Percentiles rank a stretch among this genome's conserved stretches.
Evolutionary conservation across 2,888 invertebrate genomes (phyloP).

Genomic region (Agrotis exclamationis): DNA sequence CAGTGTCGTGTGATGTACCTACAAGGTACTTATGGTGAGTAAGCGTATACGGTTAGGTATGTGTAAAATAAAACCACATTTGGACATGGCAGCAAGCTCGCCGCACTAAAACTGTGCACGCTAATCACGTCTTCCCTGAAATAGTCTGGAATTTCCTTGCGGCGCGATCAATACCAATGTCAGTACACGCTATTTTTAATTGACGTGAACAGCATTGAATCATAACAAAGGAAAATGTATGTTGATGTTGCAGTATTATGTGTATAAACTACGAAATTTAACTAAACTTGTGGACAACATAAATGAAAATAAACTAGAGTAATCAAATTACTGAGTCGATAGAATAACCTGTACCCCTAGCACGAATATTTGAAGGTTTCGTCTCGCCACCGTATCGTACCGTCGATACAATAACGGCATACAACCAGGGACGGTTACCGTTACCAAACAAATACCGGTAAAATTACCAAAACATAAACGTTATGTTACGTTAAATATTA

Average conservation of each 20-base stretch:
- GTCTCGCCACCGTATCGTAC: too few relatives aligned
- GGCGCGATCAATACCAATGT: constrained; percentile 73
- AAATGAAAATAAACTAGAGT: not conserved
- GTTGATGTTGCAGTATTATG: not conserved
- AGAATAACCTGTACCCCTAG: too few relatives aligned
- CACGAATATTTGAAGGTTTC: too few relatives aligned
- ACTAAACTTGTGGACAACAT: not conserved
- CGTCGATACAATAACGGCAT: too few relatives aligned
- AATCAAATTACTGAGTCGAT: constrained; percentile 18
- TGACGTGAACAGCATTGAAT: constrained; percentile 27
- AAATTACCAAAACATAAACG: too few relatives aligned
- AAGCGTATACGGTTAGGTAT: constrained; percentile 62
- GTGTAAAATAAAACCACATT: constrained; percentile 64
- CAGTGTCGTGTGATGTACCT: constrained; percentile 67
- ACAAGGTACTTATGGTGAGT: constrained; percentile 25
- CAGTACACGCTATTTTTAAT: constrained; percentile 69
- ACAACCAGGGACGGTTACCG: too few relatives aligned
- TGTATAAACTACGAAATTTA: not conserved
- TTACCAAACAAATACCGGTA: too few relatives aligned
- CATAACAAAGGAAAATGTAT: constrained; percentile 27
- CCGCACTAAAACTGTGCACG: constrained; percentile 73
- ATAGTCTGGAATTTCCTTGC: constrained; percentile 83
- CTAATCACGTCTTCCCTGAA: constrained; percentile 82
- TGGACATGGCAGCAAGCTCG: constrained; percentile 66
- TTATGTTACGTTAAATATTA: too few relatives aligned